phyloP scores from a whole-genome alignment of 2,888 invertebrate genomes.

The Sipunculus nudus region DNA sequence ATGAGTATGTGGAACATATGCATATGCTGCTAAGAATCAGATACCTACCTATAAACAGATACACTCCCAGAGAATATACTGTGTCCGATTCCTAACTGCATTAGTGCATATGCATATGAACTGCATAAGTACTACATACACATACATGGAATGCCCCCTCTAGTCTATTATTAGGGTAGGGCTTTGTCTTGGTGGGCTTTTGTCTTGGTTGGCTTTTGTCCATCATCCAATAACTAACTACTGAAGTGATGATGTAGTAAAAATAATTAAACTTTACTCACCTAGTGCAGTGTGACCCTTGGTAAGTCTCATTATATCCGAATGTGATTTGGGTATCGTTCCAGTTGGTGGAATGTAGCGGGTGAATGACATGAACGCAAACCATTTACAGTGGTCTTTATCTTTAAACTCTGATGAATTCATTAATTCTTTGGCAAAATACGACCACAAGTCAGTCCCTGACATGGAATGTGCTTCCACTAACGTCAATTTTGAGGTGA shows the following conservation, averaged over 20 bases:
- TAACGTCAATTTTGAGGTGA: slow-evolving; percentile 77
- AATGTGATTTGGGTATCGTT: slow-evolving; percentile 70
- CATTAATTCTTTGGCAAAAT: slow-evolving; percentile 86
- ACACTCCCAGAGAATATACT: no score
- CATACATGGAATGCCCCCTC: no score
- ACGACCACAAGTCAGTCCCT: slow-evolving; percentile 84
- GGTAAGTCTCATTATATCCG: slow-evolving; percentile 64
- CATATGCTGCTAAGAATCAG: no score
- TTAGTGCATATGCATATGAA: no score
- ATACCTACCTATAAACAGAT: no score
- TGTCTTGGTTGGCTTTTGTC: no score
- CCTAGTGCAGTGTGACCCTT: slow-evolving; percentile 88
- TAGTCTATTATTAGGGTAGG: no score
- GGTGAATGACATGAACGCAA: slow-evolving; percentile 89
- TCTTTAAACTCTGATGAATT: slow-evolving; percentile 68
- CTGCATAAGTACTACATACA: no score
- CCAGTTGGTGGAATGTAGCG: slow-evolving; percentile 59
- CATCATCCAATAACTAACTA: neutral
- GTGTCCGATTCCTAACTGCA: no score
- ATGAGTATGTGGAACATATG: no score
- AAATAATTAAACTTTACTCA: slow-evolving; percentile 55
- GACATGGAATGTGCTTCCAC: slow-evolving; percentile 78
- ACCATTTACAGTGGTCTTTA: slow-evolving; percentile 77
- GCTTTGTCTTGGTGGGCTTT: no score
- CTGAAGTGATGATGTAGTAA: neutral